Base-by-base conservation (phyloP, 2,888 invertebrate species). In the Phoenoteleia sp. region DNA sequence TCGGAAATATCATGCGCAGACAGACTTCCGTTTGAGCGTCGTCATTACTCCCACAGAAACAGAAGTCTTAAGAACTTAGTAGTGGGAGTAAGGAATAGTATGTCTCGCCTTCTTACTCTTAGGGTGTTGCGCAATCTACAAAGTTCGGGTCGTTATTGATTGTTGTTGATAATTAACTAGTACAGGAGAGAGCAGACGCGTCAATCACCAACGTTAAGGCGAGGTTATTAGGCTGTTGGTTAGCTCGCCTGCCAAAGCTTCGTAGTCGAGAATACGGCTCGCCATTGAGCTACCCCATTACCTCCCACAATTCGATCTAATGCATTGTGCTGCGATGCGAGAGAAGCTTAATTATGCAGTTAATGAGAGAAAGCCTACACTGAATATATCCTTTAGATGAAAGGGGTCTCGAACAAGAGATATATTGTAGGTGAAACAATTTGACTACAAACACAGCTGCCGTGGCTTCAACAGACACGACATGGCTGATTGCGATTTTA, bases 131-230 rank as follows among this genome's bases (percentile, higher is more conserved):
- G 75, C 74, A 80, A 72, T 62, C 76, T 66, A 76, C 71, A 66
- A 67, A 82, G 81, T 75, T 80, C 52, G 75, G 62, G 86, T 87
- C 87, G 90, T 91, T 92, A 92, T 92, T 91, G 92, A 92, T 93
- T 93, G 93, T 93, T 92, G 93, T 91, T 91, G 93, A 91, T 92
- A 93, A 93, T 93, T 93, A 93, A 91, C 92, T 89, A 88, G 90
- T 90, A 91, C 80, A 75, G 69, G 67, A 69, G 75, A 62, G 69
- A 92, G 92, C 90, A 92, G 91, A 92, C 91, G 92, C 90, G 93
- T 93, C 92, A 93, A 93, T 93, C 92, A 92, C 71, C 88, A 89
- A 47, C 87, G 87, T 88, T 88, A 90, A 92, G 92, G 92, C 89
- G 86, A 91, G 91, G 90, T 93, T 92, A 93, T 93, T 92, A 92